These are phyloP conservation scores for Caenorhabditis brenneri DNA, from an alignment of 1,140 invertebrate species.

Conservation along the genomic window DNA sequence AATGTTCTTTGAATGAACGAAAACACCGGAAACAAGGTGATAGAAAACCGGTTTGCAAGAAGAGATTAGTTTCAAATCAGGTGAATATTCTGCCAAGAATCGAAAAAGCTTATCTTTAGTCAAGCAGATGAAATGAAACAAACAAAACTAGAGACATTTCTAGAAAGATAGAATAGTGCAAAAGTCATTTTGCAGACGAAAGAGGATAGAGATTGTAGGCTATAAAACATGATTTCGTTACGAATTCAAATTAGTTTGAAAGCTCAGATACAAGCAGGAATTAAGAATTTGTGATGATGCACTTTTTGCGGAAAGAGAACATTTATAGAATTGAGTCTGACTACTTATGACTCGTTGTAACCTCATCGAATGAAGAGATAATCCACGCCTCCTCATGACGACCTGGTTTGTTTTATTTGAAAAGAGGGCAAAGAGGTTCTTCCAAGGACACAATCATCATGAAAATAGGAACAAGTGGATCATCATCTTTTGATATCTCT, in stretches of 20 bases:
- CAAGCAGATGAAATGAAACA: not conserved
- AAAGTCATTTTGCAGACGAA: not conserved
- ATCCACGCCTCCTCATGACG: conserved; percentile 2
- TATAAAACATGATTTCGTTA: not conserved
- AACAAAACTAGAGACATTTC: not conserved
- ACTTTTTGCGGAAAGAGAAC: not conserved
- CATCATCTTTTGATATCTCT: not conserved
- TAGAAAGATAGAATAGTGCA: not conserved
- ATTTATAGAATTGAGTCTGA: not conserved
- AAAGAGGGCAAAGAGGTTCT: not conserved
- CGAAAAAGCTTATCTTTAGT: not conserved
- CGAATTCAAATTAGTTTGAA: no score
- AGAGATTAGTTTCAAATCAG: not conserved
- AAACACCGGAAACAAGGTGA: not conserved
- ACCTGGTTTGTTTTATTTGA: conserved; percentile 9
- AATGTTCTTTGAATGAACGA: not conserved
- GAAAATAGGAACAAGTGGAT: not conserved
- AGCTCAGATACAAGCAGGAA: not conserved
- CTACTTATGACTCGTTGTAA: conserved; percentile 29
- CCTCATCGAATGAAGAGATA: conserved; percentile 11
- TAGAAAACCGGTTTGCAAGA: not conserved
- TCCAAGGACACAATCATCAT: conserved; percentile 34
- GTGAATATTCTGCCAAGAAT: not conserved
- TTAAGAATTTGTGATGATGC: not conserved
- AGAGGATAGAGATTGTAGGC: not conserved